Evolutionary conservation across 2,113 vertebrate genomes (phyloP).

Genomic region (Glaucomys volans): DNA sequence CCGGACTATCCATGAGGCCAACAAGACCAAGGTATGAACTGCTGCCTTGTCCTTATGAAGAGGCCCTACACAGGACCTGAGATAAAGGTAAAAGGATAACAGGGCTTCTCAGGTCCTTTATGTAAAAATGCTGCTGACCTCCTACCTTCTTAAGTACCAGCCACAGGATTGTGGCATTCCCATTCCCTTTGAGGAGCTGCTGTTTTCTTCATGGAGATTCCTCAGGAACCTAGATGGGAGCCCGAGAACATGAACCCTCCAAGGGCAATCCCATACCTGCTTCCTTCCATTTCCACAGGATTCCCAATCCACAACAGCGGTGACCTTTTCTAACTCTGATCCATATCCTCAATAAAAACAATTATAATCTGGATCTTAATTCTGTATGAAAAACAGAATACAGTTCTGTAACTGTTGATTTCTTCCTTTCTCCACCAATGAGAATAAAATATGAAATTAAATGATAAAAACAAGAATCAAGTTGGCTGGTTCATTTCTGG

Average conservation of each 20-base stretch:
- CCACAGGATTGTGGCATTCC: no score
- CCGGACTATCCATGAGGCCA: not conserved
- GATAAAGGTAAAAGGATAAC: rapidly evolving
- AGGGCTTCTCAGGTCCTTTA: not conserved
- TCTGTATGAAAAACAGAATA: not conserved
- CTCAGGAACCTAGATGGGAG: not conserved
- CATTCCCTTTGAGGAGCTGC: not conserved
- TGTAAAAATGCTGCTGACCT: no score
- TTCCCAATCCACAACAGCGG: no score
- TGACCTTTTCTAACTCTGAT: no score
- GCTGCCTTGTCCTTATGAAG: not conserved
- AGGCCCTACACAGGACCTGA: not conserved
- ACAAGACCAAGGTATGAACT: not conserved
- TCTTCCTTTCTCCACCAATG: not conserved
- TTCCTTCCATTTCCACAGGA: not conserved
- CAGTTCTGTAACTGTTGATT: not conserved
- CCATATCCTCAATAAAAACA: no score
- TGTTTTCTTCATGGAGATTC: not conserved
- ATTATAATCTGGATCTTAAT: no score
- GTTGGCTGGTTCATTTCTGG: no score
- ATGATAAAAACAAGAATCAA: not conserved
- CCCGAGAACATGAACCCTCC: not conserved
- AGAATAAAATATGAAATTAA: not conserved
- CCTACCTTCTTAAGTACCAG: not conserved
- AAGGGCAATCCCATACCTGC: not conserved